phyloP scores from a whole-genome alignment of 1,140 invertebrate species.

The Tetranychus cinnabarinus region DNA sequence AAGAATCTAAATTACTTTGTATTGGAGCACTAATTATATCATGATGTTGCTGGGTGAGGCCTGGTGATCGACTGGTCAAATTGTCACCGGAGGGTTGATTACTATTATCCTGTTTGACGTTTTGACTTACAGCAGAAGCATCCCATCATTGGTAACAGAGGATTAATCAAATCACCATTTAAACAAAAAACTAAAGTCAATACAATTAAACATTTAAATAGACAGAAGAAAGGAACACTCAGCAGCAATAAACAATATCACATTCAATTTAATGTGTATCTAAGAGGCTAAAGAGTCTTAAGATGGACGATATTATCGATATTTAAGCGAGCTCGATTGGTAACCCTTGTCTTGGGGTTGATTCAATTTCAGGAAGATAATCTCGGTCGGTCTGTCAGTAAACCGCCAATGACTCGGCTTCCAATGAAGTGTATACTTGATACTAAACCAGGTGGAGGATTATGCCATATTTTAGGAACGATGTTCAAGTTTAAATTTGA shows the following conservation, averaged over 20 bases:
- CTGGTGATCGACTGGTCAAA: background rate
- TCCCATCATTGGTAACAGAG: background rate
- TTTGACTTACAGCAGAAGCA: background rate
- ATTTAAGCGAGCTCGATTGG: no score
- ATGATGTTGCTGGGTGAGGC: background rate
- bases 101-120: background rate
- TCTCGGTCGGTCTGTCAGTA: constrained; percentile 71
- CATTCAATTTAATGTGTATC: no score
- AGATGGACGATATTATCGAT: no score
- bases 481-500: constrained; percentile 87
- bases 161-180: no score
- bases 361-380: constrained; percentile 91
- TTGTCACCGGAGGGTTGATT: background rate
- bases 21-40: background rate
- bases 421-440: constrained; percentile 79
- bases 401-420: constrained; percentile 35
- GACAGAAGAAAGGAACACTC: no score
- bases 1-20: background rate
- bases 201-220: background rate
- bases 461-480: constrained; percentile 75
- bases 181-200: background rate
- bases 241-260: no score
- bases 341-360: constrained; percentile 57
- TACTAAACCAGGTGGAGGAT: constrained; percentile 69
- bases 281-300: no score